A percentile compares a stretch with the other conserved stretches of the same genome.
Conservation (phyloP, 2,113 vertebrate genomes). For the Oreochromis aureus region DNA sequence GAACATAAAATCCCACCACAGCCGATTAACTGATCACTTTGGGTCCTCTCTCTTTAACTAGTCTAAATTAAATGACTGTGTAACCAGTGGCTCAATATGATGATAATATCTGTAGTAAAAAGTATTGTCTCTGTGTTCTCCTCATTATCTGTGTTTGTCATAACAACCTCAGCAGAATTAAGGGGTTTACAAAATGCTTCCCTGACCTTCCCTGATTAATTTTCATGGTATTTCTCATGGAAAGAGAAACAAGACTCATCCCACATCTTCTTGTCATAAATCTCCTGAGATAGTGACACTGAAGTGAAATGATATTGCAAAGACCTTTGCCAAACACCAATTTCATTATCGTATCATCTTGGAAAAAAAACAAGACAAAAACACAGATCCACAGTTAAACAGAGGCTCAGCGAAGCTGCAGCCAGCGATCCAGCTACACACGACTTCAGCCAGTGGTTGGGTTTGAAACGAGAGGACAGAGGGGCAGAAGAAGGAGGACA, state of each 20-base stretch:
- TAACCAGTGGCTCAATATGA: constrained; percentile 26
- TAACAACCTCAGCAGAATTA: constrained; percentile 29
- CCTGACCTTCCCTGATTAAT: constrained; percentile 49
- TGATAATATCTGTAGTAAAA: constrained; percentile 37
- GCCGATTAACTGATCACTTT: constrained; percentile 18
- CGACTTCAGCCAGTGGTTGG: neutral
- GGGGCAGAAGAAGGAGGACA: neutral
- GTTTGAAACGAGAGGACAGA: neutral
- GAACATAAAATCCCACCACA: constrained; percentile 14
- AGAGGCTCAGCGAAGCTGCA: neutral
- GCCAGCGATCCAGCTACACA: neutral
- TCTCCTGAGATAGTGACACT: constrained; percentile 42
- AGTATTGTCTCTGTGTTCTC: neutral
- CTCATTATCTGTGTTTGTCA: constrained; percentile 37
- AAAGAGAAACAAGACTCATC: constrained; percentile 11
- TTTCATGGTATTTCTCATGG: constrained; percentile 34
- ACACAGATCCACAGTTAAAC: constrained; percentile 12
- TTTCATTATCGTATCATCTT: constrained; percentile 51
- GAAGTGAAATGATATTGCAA: constrained; percentile 46
- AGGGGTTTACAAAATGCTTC: neutral
- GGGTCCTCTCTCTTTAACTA: constrained; percentile 18
- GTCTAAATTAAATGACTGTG: constrained; percentile 24
- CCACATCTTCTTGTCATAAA: constrained; percentile 39
- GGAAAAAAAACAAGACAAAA: neutral
- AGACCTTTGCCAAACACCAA: constrained; percentile 55